Percentiles rank a stretch among this genome's conserved stretches.
phyloP scores from a whole-genome alignment of 37 sponge, comb jelly and placozoan species.

The Agelas oroides region DNA sequence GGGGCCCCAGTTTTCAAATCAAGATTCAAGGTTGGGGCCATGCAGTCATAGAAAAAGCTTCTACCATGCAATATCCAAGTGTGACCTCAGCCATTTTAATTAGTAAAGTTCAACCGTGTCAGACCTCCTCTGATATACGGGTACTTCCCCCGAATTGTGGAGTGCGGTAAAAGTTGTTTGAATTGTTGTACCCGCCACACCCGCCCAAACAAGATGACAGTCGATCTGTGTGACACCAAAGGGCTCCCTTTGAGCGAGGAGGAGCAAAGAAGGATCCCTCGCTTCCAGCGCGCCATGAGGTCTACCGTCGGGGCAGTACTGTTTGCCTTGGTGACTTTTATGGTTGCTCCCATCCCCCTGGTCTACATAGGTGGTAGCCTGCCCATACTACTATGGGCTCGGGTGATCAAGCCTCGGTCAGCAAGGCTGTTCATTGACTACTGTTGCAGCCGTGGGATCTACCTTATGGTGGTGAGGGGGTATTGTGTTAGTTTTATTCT shows the following conservation, averaged over 20 bases:
- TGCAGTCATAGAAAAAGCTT: no score
- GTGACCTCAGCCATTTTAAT: no score
- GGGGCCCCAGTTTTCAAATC: no score
- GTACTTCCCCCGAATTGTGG: no score
- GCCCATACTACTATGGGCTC: neutral
- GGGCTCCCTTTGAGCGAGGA: conserved; percentile 3
- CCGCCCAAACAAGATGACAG: neutral
- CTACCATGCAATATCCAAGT: no score
- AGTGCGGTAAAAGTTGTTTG: no score
- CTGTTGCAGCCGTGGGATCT: conserved; percentile 13
- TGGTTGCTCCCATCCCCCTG: neutral
- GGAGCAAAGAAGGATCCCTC: neutral
- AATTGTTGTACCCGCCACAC: no score
- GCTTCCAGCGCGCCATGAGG: conserved; percentile 26
- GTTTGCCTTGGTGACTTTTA: conserved; percentile 5
- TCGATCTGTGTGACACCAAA: neutral
- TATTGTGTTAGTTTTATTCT: no score
- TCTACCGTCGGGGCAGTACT: neutral
- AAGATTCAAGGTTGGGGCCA: no score
- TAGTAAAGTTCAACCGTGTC: no score
- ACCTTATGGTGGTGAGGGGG: conserved; percentile 24
- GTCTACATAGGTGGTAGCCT: neutral
- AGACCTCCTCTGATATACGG: no score
- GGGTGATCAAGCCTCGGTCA: neutral
- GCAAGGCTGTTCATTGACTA: conserved; percentile 31